Evolutionary conservation across 2,797 vertebrate genomes (phyloP), one percentile per base, ranked within the genome.

Genomic region (Mormyrus hasselquistii): DNA sequence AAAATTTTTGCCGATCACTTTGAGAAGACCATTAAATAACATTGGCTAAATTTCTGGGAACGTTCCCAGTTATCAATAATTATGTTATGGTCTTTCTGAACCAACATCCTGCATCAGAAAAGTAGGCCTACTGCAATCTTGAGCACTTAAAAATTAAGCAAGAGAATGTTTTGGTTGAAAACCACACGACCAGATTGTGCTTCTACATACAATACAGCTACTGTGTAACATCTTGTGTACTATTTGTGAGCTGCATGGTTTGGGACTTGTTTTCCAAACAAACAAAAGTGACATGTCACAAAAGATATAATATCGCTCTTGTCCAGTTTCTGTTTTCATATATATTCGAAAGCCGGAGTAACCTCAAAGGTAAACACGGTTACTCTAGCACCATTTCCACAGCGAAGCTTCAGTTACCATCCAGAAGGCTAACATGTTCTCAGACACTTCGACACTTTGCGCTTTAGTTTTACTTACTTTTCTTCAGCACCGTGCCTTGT

Each of bases 121-220:
- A 38, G 25, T 57, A 14, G 29, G 29, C 65, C 29, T 73, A 57
- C 29, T 34, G 53, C 25, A 87, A 59, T 59, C 53, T n/a, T 41
- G 53, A 59, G 34, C 52, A 87, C 29, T 87, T 87, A 87, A 87
- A 84, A n/a, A 57, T 87, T 55, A 59, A 57, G 52, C 25, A 87
- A 87, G 14, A 59, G 29, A 12, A 34, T 41, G 25, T 55, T 87
- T 87, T 59, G 12, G 22, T 57, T 57, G 85, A 87, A 87, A 88
- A 49, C 57, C 87, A 22, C 87, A 88, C 19, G 4, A 50, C 59
- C 41, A 88, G 25, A 49, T 25, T 44, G 34, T 49, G 41, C 50
- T 52, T 41, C 85, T 57, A 3, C 53, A 10, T 59, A 87, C 85
- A 87, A 59, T 87, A 55, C 50, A 52, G 34, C 53, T 29, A 59